Evolutionary conservation across 2,113 vertebrate species (phyloP).

Genomic region (Thalassoma bifasciatum): DNA sequence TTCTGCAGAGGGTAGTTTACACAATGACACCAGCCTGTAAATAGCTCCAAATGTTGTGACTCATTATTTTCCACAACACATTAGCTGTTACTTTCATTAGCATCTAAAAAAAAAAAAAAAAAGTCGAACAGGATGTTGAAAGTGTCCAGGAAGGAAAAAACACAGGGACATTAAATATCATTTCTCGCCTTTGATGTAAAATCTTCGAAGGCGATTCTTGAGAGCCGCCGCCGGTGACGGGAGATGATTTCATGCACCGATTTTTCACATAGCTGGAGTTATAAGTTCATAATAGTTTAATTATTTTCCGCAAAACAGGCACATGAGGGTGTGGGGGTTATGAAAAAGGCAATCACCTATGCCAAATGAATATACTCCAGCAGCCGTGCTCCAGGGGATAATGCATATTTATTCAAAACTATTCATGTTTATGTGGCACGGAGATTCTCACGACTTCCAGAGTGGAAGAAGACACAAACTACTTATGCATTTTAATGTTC

Average conservation of each 20-base stretch:
- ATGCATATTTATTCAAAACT: slow-evolving; percentile 76
- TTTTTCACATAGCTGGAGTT: slow-evolving; percentile 32
- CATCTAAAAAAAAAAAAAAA: too few relatives aligned
- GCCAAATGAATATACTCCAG: slow-evolving; percentile 63
- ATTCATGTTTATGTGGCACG: slow-evolving; percentile 69
- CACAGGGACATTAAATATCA: slow-evolving; percentile 4
- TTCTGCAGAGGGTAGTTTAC: slow-evolving; percentile 33
- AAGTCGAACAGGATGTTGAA: slow-evolving; percentile 38
- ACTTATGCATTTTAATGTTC: slow-evolving; percentile 67
- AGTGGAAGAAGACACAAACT: slow-evolving; percentile 55
- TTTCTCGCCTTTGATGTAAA: slow-evolving; percentile 39
- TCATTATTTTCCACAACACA: slow-evolving; percentile 40
- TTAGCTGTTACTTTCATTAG: slow-evolving; percentile 47
- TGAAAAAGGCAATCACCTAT: slow-evolving; percentile 70
- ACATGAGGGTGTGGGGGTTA: slow-evolving; percentile 54
- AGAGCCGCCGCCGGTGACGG: slow-evolving; percentile 20
- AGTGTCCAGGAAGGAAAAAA: slow-evolving; percentile 25
- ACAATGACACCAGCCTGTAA: slow-evolving; percentile 37
- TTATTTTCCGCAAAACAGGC: slow-evolving; percentile 60
- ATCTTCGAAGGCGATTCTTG: slow-evolving; percentile 5
- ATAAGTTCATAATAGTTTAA: slow-evolving; percentile 62
- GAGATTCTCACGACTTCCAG: slow-evolving; percentile 60
- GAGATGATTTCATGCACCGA: not conserved
- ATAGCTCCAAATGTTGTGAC: slow-evolving; percentile 45
- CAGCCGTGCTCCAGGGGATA: slow-evolving; percentile 63